Evolutionary conservation across 2,797 vertebrate species (phyloP), one percentile per base, ranked within the genome.

Genomic region (Pseudotriccus pelzelni): DNA sequence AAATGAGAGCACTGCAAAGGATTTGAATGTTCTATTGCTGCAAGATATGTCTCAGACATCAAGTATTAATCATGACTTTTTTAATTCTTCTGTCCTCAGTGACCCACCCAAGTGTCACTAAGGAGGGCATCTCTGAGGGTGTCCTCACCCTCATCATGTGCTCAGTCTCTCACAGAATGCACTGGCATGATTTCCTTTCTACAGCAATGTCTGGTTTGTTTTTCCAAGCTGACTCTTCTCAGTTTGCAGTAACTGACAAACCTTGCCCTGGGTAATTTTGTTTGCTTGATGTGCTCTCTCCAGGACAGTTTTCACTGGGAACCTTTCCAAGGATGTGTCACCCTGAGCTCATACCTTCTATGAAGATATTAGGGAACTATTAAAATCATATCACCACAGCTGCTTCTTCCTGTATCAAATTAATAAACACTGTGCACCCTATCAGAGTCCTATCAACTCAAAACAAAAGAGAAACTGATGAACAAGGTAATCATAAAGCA

Each of bases 301-400:
- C 78, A 93, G 75, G 64, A 80, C 72, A 87, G 47, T 87, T 89
- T 93, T 87, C 64, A 75, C 58, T 68, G 84, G 82, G 68, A 95
- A 92, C 23, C 23, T 81, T 92, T 91, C 84, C 94, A 96, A 87
- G 52, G 81, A 96, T 90, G 63, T 84, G 87, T 89, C 81, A 91
- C 46, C 15, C 87, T 58, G 53, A 82, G 72, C 73, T 89, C 17
- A 22, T 62, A 25, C 62, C 75, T 85, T 72, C 20, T 43, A 88
- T 81, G 44, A 56, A 24, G 47, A 81, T 50, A 70, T 93, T 66
- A 89, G 36, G 46, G 59, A 90, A 74, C 79, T 75, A 68, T 58
- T 91, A 62, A 92, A 93, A 92, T 55, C 78, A 50, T 60, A 92
- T 21, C 36, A 67, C 21, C 39, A 77, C 52, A 77, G 50, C 55